Conservation (phyloP, 2,113 vertebrate genomes). For the Chiloscyllium plagiosum region DNA sequence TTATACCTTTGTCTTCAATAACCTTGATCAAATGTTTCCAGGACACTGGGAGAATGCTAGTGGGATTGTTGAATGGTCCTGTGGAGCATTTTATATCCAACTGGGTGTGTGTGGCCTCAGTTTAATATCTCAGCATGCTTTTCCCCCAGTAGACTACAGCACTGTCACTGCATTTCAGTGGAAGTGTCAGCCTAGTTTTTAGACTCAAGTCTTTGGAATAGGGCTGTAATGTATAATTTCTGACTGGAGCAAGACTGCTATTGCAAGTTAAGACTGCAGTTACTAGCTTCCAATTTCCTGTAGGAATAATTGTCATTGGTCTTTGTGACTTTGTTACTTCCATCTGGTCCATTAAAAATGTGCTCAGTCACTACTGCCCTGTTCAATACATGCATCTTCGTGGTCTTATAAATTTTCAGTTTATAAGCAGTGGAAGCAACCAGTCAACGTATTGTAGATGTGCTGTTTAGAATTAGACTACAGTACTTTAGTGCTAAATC, state of each 20-base stretch:
- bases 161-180: background rate
- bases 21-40: background rate
- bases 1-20: background rate
- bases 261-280: background rate
- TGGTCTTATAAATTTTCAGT: background rate
- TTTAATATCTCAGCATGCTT: background rate
- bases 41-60: background rate
- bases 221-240: background rate
- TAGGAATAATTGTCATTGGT: background rate
- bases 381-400: background rate
- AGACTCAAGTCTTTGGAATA: background rate
- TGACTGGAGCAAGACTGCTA: background rate
- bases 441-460: background rate
- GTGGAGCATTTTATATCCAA: background rate
- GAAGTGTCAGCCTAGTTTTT: background rate
- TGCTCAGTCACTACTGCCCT: background rate
- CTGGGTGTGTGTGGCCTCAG: too few relatives aligned
- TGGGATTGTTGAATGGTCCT: background rate
- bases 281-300: background rate
- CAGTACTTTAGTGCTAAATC: background rate
- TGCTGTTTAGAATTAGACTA: background rate
- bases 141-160: too few relatives aligned
- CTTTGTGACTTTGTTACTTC: background rate
- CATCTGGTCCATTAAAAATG: background rate
- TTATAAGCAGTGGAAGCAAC: background rate